phyloP scores from a whole-genome alignment of 2,113 vertebrate genomes.

The Okapia johnstoni region DNA sequence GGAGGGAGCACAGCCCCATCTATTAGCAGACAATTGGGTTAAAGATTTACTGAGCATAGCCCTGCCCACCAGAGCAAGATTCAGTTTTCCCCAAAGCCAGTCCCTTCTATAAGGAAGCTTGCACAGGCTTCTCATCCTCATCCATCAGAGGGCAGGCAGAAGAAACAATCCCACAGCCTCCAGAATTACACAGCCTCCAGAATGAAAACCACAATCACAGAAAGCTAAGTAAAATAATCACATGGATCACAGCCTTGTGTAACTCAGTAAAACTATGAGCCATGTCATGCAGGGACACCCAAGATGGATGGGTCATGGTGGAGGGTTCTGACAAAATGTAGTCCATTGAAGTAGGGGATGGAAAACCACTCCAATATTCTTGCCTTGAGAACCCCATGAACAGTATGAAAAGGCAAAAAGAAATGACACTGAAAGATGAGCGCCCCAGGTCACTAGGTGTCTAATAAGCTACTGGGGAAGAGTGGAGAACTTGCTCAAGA shows the following conservation, averaged over 20 bases:
- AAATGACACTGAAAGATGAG: neutral
- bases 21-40: neutral
- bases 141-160: neutral
- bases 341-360: neutral
- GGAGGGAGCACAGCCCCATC: neutral
- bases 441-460: neutral
- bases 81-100: neutral
- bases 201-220: neutral
- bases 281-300: neutral
- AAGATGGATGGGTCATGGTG: neutral
- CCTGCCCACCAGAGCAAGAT: neutral
- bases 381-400: neutral
- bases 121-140: neutral
- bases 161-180: neutral
- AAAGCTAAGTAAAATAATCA: neutral
- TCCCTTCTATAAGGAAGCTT: neutral
- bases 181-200: neutral
- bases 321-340: neutral
- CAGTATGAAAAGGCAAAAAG: neutral
- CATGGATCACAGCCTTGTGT: neutral
- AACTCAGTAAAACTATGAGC: neutral
- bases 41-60: neutral
- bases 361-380: neutral
- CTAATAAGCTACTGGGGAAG: neutral
- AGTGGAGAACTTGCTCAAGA: neutral